Conservation (phyloP, 2,888 invertebrate genomes). For the Erebia ligea region DNA sequence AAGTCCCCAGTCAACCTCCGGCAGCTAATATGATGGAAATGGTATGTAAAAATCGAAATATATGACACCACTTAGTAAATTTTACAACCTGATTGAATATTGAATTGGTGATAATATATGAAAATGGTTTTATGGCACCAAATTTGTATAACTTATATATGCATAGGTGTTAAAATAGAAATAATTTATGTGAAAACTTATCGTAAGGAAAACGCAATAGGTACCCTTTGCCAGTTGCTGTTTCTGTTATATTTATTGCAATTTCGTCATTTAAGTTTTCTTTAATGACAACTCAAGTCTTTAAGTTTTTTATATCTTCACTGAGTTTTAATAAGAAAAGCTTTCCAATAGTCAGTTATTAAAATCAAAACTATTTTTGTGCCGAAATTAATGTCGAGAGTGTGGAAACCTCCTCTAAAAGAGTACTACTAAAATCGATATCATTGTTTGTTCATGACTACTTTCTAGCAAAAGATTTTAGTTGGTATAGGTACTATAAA, state of each 20-base stretch:
- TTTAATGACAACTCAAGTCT: not conserved
- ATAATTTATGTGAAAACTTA: not conserved
- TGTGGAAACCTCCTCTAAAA: too few relatives aligned
- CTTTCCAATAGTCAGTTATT: too few relatives aligned
- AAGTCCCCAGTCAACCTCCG: slow-evolving; percentile 88
- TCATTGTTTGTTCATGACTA: too few relatives aligned
- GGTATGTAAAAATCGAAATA: slow-evolving; percentile 72
- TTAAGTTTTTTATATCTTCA: too few relatives aligned
- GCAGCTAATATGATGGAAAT: slow-evolving; percentile 95
- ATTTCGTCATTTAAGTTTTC: not conserved
- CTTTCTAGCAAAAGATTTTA: too few relatives aligned
- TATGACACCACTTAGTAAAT: slow-evolving; percentile 25
- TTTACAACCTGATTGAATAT: slow-evolving; percentile 30
- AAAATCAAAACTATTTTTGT: too few relatives aligned
- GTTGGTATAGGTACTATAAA: too few relatives aligned
- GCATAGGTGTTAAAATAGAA: slow-evolving; percentile 11
- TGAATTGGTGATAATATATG: slow-evolving; percentile 25
- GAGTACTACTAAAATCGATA: too few relatives aligned
- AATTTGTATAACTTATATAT: slow-evolving; percentile 18
- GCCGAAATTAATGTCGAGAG: too few relatives aligned
- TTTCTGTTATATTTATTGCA: not conserved
- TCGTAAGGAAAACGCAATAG: not conserved
- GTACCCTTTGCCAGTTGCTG: not conserved
- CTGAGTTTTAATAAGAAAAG: too few relatives aligned
- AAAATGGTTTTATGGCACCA: slow-evolving; percentile 23